These are phyloP conservation scores for Centrocercus urophasianus DNA, from an alignment of 2,113 vertebrate species.

Conservation along the genomic window DNA sequence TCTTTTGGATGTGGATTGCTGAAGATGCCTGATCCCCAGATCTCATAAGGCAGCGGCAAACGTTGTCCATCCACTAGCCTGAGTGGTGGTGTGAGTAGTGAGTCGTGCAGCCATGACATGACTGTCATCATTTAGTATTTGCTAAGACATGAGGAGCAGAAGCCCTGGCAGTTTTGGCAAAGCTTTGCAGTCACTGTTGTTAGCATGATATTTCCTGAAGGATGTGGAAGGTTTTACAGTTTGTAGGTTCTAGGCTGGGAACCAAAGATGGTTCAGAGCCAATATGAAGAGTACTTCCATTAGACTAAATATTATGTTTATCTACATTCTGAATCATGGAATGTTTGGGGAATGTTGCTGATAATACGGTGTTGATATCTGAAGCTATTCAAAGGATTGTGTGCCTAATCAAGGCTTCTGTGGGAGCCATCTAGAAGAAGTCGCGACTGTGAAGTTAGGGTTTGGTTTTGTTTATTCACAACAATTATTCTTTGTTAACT, in stretches of 20 bases:
- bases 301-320: neutral
- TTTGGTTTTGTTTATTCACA: rapidly evolving
- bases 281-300: neutral
- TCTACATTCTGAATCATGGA: neutral
- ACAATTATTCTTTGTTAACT: neutral
- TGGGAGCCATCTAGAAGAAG: neutral
- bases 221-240: neutral
- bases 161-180: neutral
- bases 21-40: neutral
- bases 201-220: neutral
- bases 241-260: neutral
- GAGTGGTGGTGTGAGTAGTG: neutral
- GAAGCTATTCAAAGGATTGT: neutral
- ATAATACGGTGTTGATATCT: neutral
- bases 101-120: neutral
- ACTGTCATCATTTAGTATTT: neutral
- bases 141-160: neutral
- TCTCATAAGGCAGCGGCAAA: neutral
- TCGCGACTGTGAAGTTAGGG: neutral
- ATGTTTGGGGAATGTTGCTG: neutral
- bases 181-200: neutral
- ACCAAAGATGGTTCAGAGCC: neutral
- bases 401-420: neutral
- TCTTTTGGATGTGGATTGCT: neutral
- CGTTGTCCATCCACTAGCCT: neutral